phyloP scores from a whole-genome alignment of 2,888 invertebrate species.

The Plutella xylostella region DNA sequence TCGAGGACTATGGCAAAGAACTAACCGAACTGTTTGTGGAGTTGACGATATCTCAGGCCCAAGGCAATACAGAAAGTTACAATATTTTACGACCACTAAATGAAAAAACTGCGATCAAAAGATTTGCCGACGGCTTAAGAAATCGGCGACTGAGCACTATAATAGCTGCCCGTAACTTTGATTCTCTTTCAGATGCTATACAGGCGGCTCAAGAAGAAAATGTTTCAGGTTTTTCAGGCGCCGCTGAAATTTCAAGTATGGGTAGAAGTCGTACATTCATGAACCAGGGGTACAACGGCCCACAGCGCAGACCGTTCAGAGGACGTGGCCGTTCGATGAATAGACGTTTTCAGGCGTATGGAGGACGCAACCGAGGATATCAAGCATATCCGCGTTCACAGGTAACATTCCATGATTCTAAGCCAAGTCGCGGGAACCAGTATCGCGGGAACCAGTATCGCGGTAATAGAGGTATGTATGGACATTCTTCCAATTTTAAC shows the following conservation, averaged over 20 bases:
- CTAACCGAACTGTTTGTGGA: constrained; percentile 5
- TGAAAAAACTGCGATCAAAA: constrained; percentile 6
- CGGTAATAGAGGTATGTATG: too few relatives aligned
- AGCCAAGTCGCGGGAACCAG: too few relatives aligned
- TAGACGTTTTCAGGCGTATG: too few relatives aligned
- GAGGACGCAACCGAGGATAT: too few relatives aligned
- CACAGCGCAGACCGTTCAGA: too few relatives aligned
- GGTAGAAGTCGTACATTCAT: too few relatives aligned
- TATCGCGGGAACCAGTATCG: too few relatives aligned
- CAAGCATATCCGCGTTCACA: too few relatives aligned
- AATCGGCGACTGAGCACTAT: constrained; percentile 5
- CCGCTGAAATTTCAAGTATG: too few relatives aligned
- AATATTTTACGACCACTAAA: constrained; percentile 5
- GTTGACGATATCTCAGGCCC: constrained; percentile 8
- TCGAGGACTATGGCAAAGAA: neutral
- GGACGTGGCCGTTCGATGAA: too few relatives aligned
- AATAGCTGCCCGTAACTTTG: neutral
- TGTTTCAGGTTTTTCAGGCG: neutral
- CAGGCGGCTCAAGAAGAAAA: neutral
- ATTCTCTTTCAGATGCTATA: neutral
- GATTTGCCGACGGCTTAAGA: constrained; percentile 7
- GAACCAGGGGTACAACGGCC: too few relatives aligned
- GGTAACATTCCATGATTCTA: too few relatives aligned
- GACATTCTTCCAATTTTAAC: neutral
- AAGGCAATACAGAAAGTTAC: constrained; percentile 3